Evolutionary conservation across 2,113 vertebrate species (phyloP).

Genomic region (Rhynchopsitta pachyrhyncha): DNA sequence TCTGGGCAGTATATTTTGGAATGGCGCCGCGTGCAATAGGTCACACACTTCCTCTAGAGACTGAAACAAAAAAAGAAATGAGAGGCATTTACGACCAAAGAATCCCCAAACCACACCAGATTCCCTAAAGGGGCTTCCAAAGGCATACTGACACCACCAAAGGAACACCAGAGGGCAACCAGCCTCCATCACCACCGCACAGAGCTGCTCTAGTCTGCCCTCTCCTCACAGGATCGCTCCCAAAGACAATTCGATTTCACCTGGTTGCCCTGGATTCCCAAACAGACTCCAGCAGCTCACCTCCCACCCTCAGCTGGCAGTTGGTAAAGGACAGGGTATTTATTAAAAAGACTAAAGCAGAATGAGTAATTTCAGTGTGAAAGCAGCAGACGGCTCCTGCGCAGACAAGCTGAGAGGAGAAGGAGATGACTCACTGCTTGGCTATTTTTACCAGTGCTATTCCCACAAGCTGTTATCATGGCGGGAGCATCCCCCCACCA

Average conservation of each 20-base stretch:
- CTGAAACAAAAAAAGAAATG: constrained; percentile 55
- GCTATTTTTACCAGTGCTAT: constrained; percentile 27
- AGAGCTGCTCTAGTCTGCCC: background rate
- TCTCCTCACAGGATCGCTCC: fast-evolving
- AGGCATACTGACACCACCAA: fast-evolving
- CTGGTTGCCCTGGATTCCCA: background rate
- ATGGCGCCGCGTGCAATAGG: constrained; percentile 85
- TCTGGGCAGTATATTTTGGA: constrained; percentile 88
- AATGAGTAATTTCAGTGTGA: background rate
- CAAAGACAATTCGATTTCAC: background rate
- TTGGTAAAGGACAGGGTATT: background rate
- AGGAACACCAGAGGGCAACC: background rate
- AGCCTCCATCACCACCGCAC: background rate
- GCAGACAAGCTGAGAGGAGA: background rate
- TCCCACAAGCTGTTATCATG: background rate
- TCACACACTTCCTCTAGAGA: constrained; percentile 90
- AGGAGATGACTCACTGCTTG: background rate
- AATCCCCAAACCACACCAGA: background rate
- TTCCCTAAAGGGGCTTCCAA: background rate
- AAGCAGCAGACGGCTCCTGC: background rate
- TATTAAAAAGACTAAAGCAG: constrained; percentile 20
- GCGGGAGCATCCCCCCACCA: background rate
- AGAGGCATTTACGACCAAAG: background rate
- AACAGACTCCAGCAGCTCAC: background rate
- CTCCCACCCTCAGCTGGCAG: background rate